A percentile compares a stretch with the other conserved stretches of the same genome.
phyloP scores from a whole-genome alignment of 2,797 vertebrate genomes.

The Vireo griseus region DNA sequence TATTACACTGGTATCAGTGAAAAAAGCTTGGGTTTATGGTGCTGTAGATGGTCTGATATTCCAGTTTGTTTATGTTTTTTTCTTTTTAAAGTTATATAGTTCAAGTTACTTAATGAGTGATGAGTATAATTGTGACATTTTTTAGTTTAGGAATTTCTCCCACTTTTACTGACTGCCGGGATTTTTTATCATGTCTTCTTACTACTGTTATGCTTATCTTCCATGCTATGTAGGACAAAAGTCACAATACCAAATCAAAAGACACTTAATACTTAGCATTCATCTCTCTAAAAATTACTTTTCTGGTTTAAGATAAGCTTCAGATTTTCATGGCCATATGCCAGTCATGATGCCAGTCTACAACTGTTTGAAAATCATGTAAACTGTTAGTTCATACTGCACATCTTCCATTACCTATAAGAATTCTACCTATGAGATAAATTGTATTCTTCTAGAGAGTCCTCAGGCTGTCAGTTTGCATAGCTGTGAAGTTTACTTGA shows the following conservation, averaged over 20 bases:
- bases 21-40: neutral
- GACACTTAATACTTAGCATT: neutral
- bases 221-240: neutral
- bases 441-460: neutral
- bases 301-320: neutral
- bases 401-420: neutral
- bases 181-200: neutral
- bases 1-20: neutral
- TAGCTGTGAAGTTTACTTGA: neutral
- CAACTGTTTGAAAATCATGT: neutral
- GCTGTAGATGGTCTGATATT: neutral
- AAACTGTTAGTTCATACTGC: neutral
- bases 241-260: neutral
- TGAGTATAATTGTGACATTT: neutral
- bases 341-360: neutral
- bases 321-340: neutral
- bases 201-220: neutral
- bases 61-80: neutral
- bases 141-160: neutral
- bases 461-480: neutral
- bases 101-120: neutral
- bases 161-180: neutral
- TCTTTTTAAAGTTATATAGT: neutral
- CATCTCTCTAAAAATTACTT: neutral
- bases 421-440: neutral